Conservation (phyloP, 1,140 invertebrate genomes). For the Drosophila sechellia region DNA sequence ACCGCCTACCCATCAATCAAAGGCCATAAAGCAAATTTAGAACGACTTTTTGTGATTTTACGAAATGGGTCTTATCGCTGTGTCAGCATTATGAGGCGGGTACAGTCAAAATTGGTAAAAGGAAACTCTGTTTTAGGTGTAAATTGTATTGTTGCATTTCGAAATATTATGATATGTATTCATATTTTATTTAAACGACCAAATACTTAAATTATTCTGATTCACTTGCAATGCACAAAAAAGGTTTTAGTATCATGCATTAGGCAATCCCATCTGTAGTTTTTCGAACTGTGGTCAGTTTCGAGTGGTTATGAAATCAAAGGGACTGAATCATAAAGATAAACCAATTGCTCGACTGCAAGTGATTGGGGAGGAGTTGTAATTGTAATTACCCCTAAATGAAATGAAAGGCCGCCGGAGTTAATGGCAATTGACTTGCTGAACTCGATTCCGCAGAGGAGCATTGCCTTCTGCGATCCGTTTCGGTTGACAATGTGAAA, state of each 20-base stretch:
- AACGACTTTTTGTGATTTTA: constrained; percentile 36
- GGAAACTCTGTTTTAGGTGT: background rate
- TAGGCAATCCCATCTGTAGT: constrained; percentile 2
- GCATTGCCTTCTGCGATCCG: background rate
- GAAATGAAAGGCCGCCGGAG: constrained; percentile 36
- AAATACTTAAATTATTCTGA: background rate
- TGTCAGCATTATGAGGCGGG: constrained; percentile 16
- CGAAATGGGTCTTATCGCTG: constrained; percentile 28
- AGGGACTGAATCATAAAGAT: constrained; percentile 40
- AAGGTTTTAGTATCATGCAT: background rate
- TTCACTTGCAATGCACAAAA: background rate
- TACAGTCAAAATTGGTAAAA: constrained; percentile 7
- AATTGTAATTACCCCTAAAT: constrained; percentile 51
- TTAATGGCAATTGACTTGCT: constrained; percentile 48
- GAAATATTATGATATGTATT: background rate
- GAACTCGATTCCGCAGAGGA: constrained; percentile 16
- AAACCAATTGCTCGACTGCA: constrained; percentile 34
- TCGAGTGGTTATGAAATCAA: constrained; percentile 45
- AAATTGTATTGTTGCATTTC: background rate
- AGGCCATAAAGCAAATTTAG: constrained; percentile 46
- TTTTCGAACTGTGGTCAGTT: constrained; percentile 12
- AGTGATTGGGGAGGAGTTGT: constrained; percentile 29
- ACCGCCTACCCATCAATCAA: constrained; percentile 47
- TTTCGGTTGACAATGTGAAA: constrained; percentile 42
- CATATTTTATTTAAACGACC: background rate